A percentile compares a stretch with the other conserved stretches of the same genome.
Evolutionary conservation across 2,888 invertebrate species (phyloP).

Genomic region (Flexamia atlantica): DNA sequence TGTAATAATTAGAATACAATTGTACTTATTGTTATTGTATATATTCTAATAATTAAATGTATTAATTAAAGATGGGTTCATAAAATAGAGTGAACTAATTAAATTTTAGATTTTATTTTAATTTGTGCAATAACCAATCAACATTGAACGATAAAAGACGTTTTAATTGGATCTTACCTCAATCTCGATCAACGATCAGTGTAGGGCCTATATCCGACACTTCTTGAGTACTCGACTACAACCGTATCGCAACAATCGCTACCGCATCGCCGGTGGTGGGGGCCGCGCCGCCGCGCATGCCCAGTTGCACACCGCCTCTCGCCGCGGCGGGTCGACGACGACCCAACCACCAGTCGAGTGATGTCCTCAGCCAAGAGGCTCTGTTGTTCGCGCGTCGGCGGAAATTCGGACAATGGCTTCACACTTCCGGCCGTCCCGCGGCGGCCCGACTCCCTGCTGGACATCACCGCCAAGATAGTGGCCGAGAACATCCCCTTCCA

Average conservation of each 20-base stretch:
- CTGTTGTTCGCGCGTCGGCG: conserved; percentile 75
- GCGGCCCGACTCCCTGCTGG: conserved; percentile 85
- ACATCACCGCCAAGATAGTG: conserved; percentile 90
- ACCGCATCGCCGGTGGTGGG: conserved; percentile 47
- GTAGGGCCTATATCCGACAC: too few species aligned
- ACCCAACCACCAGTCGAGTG: conserved; percentile 60
- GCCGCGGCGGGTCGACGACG: conserved; percentile 47
- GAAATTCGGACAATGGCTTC: conserved; percentile 56
- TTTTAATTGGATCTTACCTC: too few species aligned
- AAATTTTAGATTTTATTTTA: too few species aligned
- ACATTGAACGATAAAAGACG: too few species aligned
- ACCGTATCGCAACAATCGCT: too few species aligned
- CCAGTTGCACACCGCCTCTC: conserved; percentile 49
- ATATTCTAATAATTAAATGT: too few species aligned
- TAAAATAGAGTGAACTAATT: too few species aligned
- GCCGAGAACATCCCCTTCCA: conserved; percentile 92
- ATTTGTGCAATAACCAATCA: too few species aligned
- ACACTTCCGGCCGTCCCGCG: conserved; percentile 69
- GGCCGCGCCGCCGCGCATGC: conserved; percentile 41
- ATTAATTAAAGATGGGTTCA: too few species aligned
- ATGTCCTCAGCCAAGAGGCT: conserved; percentile 75
- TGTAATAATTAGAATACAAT: too few species aligned
- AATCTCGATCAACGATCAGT: too few species aligned
- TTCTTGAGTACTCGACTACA: conserved; percentile 1
- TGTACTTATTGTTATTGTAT: too few species aligned